A percentile compares a stretch with the other conserved stretches of the same genome.
phyloP scores from a whole-genome alignment of 2,113 vertebrate genomes.

The Nannospalax galili region DNA sequence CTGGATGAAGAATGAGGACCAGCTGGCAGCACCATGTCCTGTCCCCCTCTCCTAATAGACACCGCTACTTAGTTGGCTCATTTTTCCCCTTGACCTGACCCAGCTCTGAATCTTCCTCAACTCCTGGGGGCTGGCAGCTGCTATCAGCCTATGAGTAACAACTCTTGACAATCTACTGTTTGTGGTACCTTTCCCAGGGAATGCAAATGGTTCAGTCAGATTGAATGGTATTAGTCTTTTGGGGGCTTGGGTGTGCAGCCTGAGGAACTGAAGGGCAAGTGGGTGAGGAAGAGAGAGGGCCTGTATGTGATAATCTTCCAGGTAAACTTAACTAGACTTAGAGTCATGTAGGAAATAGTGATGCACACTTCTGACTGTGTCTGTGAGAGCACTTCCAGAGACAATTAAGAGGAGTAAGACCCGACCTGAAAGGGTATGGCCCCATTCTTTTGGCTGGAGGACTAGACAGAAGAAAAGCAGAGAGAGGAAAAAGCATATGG shows the following conservation, averaged over 20 bases:
- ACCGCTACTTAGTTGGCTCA: background rate
- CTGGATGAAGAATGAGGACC: background rate
- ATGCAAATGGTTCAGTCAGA: background rate
- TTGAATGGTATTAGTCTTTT: background rate
- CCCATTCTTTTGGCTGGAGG: no score
- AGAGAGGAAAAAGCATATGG: no score
- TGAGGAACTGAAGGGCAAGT: background rate
- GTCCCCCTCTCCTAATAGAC: no score
- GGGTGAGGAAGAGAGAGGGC: background rate
- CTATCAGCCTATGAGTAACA: background rate
- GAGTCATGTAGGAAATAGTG: no score
- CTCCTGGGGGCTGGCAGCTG: background rate
- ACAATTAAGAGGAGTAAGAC: no score
- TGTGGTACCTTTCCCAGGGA: background rate
- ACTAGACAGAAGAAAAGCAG: no score
- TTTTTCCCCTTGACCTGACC: background rate
- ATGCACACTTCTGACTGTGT: no score
- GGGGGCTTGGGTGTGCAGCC: background rate
- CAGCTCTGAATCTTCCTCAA: background rate
- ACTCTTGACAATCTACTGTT: background rate
- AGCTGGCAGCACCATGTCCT: background rate
- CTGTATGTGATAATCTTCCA: background rate
- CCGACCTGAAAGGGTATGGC: no score
- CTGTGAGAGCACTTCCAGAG: no score
- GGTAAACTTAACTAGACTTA: no score